Conservation (phyloP, 2,888 invertebrate species). For the Troides helena region DNA sequence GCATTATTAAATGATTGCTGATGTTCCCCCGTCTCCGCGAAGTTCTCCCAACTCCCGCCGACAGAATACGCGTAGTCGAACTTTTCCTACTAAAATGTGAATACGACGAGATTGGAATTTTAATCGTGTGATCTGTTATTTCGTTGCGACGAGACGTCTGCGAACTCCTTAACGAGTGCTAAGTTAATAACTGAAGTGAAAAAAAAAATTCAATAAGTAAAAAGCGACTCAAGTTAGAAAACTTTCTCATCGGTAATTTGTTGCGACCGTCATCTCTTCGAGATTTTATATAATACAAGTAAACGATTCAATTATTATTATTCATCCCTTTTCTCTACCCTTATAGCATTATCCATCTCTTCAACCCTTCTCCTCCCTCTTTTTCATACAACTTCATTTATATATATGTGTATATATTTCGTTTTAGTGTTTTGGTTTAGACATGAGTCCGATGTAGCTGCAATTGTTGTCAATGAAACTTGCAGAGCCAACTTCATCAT, state of each 20-base stretch:
- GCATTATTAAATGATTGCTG: constrained; percentile 22
- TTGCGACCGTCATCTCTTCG: neutral
- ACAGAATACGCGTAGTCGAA: constrained; percentile 13
- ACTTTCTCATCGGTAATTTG: neutral
- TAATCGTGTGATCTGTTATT: constrained; percentile 24
- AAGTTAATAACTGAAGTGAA: constrained; percentile 11
- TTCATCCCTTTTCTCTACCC: no score
- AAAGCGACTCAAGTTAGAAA: neutral
- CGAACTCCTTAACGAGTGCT: constrained; percentile 18
- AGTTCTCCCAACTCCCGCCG: constrained; percentile 10
- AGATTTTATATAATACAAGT: no score
- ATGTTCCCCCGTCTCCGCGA: constrained; percentile 19
- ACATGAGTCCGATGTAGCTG: no score
- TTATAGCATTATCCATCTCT: no score
- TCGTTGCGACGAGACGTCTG: constrained; percentile 11
- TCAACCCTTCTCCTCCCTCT: no score
- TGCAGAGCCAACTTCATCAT: no score
- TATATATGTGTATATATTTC: no score
- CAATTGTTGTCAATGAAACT: no score
- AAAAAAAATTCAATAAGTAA: constrained; percentile 11
- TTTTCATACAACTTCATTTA: no score
- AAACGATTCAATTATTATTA: no score
- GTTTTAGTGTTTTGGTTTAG: no score
- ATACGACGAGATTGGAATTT: constrained; percentile 28
- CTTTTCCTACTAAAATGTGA: constrained; percentile 8